Evolutionary conservation across 2,113 vertebrate genomes (phyloP).

Genomic region (Ia io): DNA sequence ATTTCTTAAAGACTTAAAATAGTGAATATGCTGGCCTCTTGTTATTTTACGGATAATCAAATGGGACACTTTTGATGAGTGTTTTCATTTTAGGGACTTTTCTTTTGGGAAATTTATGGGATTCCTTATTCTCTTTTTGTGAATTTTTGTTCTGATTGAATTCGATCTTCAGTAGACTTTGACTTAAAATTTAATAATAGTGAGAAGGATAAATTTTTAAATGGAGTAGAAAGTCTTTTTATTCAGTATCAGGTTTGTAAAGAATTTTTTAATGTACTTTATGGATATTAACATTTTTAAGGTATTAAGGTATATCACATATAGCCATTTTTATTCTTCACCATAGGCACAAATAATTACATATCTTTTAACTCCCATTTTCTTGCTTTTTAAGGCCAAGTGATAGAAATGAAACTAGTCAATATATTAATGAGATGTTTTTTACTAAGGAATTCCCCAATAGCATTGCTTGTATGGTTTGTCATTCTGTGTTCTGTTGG

Average conservation of each 20-base stretch:
- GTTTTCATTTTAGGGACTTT: conserved; percentile 27
- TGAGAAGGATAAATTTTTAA: conserved; percentile 3
- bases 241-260: conserved; percentile 22
- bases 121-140: conserved; percentile 44
- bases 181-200: conserved; percentile 32
- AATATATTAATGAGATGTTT: conserved; percentile 4
- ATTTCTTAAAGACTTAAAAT: conserved; percentile 37
- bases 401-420: conserved; percentile 22
- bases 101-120: not conserved
- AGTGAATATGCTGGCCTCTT: conserved; percentile 26
- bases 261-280: conserved; percentile 27
- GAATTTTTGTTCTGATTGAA: conserved; percentile 48
- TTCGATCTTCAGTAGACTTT: conserved; percentile 42
- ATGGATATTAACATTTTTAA: conserved; percentile 41
- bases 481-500: conserved; percentile 40
- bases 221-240: conserved; percentile 29
- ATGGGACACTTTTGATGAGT: not conserved
- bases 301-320: not conserved
- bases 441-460: conserved; percentile 5
- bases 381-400: conserved; percentile 58
- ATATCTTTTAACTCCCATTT: conserved; percentile 11
- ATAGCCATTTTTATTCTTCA: conserved; percentile 32
- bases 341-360: not conserved
- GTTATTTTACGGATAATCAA: not conserved
- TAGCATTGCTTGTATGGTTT: conserved; percentile 23